These are phyloP conservation scores for Henricia sp. DNA, from an alignment of 53 echinoderm and acorn worm genomes.

Conservation along the genomic window DNA sequence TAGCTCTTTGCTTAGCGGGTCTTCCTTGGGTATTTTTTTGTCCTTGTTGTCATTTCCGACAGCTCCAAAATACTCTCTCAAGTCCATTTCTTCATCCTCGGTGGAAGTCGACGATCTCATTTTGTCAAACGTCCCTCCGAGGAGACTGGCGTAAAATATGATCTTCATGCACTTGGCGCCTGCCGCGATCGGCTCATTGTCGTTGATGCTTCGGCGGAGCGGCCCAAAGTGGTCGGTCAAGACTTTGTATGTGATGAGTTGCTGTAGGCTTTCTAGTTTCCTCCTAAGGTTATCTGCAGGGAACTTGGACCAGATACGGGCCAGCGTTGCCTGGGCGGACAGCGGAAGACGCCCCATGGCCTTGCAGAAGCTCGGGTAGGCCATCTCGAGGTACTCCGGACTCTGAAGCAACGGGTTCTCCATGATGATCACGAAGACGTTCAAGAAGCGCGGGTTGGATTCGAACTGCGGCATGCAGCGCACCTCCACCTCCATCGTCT, in stretches of 20 bases:
- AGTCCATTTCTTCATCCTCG: slow-evolving; percentile 69
- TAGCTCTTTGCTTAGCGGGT: slow-evolving; percentile 79
- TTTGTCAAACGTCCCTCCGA: slow-evolving; percentile 78
- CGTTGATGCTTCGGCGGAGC: slow-evolving; percentile 66
- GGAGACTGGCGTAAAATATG: slow-evolving; percentile 88
- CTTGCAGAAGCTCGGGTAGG: slow-evolving; percentile 91
- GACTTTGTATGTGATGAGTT: slow-evolving; percentile 92
- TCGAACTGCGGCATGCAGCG: slow-evolving; percentile 74
- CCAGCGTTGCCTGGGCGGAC: slow-evolving; percentile 77
- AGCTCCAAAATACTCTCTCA: slow-evolving; percentile 78
- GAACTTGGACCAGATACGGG: slow-evolving; percentile 79
- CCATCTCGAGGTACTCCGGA: slow-evolving; percentile 85
- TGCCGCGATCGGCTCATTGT: slow-evolving; percentile 74
- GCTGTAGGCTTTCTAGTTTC: slow-evolving; percentile 94
- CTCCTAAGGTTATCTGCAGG: slow-evolving; percentile 74
- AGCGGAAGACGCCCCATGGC: slow-evolving; percentile 81
- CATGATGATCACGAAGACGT: slow-evolving; percentile 90
- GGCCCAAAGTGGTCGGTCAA: slow-evolving; percentile 78
- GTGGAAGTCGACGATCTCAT: slow-evolving; percentile 17
- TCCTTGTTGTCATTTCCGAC: slow-evolving; percentile 80
- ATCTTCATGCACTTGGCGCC: slow-evolving; percentile 92
- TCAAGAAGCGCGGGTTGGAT: slow-evolving; percentile 73
- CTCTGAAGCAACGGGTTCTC: slow-evolving; percentile 91
- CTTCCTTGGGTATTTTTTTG: slow-evolving; percentile 74
- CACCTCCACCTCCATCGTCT: slow-evolving; percentile 81